Base-by-base conservation (phyloP, 2,113 vertebrate genomes). In the Amphiprion percula region DNA sequence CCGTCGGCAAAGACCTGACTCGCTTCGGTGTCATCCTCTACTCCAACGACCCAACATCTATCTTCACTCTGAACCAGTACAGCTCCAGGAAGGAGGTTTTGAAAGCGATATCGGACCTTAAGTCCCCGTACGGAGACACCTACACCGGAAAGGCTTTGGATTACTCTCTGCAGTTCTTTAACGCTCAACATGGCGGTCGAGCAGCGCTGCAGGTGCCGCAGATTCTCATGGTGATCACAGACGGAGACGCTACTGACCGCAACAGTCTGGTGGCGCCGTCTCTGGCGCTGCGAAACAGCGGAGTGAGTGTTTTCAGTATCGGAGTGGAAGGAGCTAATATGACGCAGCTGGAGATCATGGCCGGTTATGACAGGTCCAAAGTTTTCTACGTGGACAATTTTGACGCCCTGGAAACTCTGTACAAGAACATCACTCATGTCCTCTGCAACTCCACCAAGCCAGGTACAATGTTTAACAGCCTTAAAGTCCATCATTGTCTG, bases 221-320 rank as follows among this genome's bases (percentile, higher is more conserved):
- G 85, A 90, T 96, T 41, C 79, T 96, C 41, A 83, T 96, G 79
- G 88, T 96, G 54, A 94, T 97, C 79, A 96, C 95, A 4, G 95
- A 95, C 17, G 94, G 95, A 1, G 79, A 89, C 0, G 93, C 95
- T 1, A 92, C 88, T 0, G 94, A 95, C 55, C 44, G 0, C 1
- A 0, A 53, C 10, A 68, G 37, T 2, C 91, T 96, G 58, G 44
- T 5, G 0, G 28, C 30, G 2, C 74, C 85, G 0, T 84, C 93
- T 0, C 0, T 19, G 58, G 79, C 83, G 2, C 87, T 96, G 74
- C 64, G 66, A 4, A 14, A 88, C 1, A 55, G 74, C 5, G 83
- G 68, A 0, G 80, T 96, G 44, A 70, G 4, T 0, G 80, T 96
- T n/a, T 93, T 94, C 85, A 94, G 93, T 30, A 90, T 96, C 21